phyloP scores from a whole-genome alignment of 2,113 vertebrate species.

The Dipodomys ordii region DNA sequence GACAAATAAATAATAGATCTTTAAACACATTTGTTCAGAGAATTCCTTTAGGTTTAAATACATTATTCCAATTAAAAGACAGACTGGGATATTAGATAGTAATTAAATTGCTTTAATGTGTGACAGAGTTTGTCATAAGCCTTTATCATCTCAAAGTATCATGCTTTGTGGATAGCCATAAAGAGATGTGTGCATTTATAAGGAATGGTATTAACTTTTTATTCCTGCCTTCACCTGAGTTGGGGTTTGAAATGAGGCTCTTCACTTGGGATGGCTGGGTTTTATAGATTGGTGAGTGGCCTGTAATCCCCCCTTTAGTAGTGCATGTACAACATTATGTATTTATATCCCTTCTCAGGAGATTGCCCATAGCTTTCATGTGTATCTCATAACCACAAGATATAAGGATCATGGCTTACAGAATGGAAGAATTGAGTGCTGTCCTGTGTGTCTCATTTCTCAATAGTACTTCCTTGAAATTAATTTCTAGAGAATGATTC shows the following conservation, averaged over 20 bases:
- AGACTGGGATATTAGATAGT: background rate
- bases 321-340: background rate
- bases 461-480: conserved; percentile 14
- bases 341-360: conserved; percentile 4
- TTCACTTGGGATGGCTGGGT: background rate
- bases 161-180: conserved; percentile 20
- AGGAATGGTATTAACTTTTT: background rate
- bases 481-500: conserved; percentile 19
- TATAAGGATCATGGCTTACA: conserved; percentile 20
- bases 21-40: background rate
- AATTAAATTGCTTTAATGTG: conserved; percentile 51
- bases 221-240: conserved; percentile 30
- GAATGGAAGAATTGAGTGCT: background rate
- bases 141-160: background rate
- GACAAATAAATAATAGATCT: conserved; percentile 16
- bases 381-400: background rate
- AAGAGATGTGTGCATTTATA: conserved; percentile 23
- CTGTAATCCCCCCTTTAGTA: background rate
- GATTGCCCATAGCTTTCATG: background rate
- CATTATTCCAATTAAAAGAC: conserved; percentile 9
- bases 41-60: conserved; percentile 7
- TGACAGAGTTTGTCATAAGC: conserved; percentile 17
- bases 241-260: conserved; percentile 25
- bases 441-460: conserved; percentile 38
- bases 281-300: background rate